phyloP scores from a whole-genome alignment of 2,888 invertebrate species.

The Erebia epiphron region DNA sequence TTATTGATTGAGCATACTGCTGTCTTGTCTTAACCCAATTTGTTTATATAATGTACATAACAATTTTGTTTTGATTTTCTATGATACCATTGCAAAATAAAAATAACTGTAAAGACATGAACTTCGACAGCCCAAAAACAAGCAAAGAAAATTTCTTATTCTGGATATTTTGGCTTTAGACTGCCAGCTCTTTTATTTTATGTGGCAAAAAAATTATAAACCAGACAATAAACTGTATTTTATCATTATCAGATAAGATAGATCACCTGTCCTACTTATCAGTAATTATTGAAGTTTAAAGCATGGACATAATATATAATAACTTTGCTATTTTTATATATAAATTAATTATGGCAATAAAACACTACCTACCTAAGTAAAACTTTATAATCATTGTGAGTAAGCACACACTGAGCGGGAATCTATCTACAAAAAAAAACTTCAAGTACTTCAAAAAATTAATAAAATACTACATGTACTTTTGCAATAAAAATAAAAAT shows the following conservation, averaged over 20 bases:
- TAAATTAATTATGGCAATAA: too few relatives aligned
- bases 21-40: not conserved
- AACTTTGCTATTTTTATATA: too few relatives aligned
- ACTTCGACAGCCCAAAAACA: not conserved
- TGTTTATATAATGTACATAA: not conserved
- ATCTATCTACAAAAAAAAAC: too few relatives aligned
- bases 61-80: too few relatives aligned
- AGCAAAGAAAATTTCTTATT: not conserved
- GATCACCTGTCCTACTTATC: not conserved
- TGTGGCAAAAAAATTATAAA: not conserved
- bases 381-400: too few relatives aligned
- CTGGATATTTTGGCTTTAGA: not conserved
- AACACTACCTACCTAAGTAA: too few relatives aligned
- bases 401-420: too few relatives aligned
- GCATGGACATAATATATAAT: too few relatives aligned
- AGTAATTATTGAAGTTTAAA: not conserved
- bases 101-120: not conserved
- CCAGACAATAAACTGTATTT: not conserved
- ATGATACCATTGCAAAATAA: too few relatives aligned
- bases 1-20: not conserved
- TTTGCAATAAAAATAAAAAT: too few relatives aligned
- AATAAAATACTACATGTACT: too few relatives aligned
- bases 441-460: too few relatives aligned
- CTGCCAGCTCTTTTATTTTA: not conserved
- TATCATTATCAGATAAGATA: slow-evolving; percentile 5